These are phyloP conservation scores for Salmo trutta DNA, from an alignment of 2,797 vertebrate genomes.

Conservation along the genomic window DNA sequence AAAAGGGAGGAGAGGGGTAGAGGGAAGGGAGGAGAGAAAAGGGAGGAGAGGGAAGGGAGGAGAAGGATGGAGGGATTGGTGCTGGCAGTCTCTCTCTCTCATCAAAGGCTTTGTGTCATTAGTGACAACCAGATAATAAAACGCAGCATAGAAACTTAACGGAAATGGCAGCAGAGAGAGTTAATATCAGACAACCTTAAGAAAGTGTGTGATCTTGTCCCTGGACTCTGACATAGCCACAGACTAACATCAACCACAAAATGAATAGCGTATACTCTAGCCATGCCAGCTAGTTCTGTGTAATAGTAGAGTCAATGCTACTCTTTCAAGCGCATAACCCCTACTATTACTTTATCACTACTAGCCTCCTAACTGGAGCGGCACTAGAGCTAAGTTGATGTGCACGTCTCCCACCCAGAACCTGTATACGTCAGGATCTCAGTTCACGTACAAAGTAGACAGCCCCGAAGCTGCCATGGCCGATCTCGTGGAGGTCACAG, in stretches of 20 bases:
- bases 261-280: no score
- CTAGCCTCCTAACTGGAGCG: no score
- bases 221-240: no score
- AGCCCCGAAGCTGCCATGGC: slow-evolving; percentile 98
- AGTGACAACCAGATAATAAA: slow-evolving; percentile 64
- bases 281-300: not conserved
- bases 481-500: slow-evolving; percentile 95
- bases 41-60: not conserved
- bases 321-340: no score
- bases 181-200: not conserved
- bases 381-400: no score
- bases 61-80: not conserved
- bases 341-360: no score
- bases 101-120: slow-evolving; percentile 70
- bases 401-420: no score
- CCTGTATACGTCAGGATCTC: not conserved
- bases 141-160: slow-evolving; percentile 30
- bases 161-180: not conserved
- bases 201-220: not conserved
- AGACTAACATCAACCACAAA: not conserved
- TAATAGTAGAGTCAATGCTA: no score
- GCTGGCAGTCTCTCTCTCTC: not conserved
- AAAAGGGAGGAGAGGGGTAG: not conserved
- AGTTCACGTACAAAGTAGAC: slow-evolving; percentile 94
- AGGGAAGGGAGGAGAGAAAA: not conserved